Base-by-base conservation (phyloP, 2,797 vertebrate species). In the Nyctibius grandis region DNA sequence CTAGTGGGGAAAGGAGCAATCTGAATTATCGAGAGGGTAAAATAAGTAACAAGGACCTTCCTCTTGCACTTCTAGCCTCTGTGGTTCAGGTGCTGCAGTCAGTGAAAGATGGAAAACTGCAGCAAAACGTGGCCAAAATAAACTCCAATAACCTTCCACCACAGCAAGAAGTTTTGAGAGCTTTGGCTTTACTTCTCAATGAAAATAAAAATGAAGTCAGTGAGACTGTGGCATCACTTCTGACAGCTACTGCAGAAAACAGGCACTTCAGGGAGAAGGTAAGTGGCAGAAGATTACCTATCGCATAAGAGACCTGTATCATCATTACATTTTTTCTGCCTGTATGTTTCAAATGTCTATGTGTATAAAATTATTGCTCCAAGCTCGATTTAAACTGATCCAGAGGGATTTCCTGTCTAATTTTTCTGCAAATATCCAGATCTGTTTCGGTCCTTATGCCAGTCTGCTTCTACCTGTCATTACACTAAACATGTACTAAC, bases 211-310 rank as follows among this genome's bases (percentile, higher is more conserved):
- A 97, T 29, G 97, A 98, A 91, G 97, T 99, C 81, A 98, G 95
- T 80, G 98, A 98, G 92, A 98, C 98, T 3, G 98, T 98, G 42
- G 97, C 97, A 5, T 96, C 98, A 25, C 98, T 98, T 97, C 96
- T 99, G 96, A 97, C 98, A 48, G 97, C 98, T 40, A 98, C 98
- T 25, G 97, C 98, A 38, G 97, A 98, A 84, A 98, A 98, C 70
- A 93, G 96, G 91, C 97, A 97, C 95, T 99, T 99, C 98, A 98
- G 99, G 97, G 98, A 98, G 97, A 99, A 99, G 98, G 99, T 99
- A 97, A 97, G 98, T 79, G 11, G 11, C 33, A 67, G 34, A 51
- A 85, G 82, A 69, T 74, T 69, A 69, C 44, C n/a, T 48, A 11
- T 73, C 0, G 0, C 34, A 4, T 53, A n/a, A 53, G 20, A 60